Base-by-base conservation (phyloP, 1,140 invertebrate genomes). In the Aphis craccivora region DNA sequence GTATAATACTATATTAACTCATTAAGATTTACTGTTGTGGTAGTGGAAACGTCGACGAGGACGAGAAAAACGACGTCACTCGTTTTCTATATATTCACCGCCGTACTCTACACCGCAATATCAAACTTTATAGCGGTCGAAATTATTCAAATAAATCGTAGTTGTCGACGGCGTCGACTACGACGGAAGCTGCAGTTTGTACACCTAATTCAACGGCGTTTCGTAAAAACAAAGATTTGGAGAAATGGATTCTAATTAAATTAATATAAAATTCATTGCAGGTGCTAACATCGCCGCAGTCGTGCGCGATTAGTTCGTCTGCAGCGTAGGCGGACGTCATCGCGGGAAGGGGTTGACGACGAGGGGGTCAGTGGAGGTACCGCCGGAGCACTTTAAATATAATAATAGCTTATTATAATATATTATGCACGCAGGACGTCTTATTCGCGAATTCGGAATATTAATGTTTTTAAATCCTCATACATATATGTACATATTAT, bases 391-490 rank as follows among this genome's bases (percentile, higher is more conserved):
- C 30, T 76, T 76, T 18, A 76, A 11, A 20, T n/a, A n/a, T n/a
- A 76, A 76, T 76, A 76, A 76, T 76, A n/a, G 60, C 9, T 6
- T 76, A n/a, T 53, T 45, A 45, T 45, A 45, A 30, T 11, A n/a
- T 67, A n/a, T n/a, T 67, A 67, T 30, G 60, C 25, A 30, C 60
- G 30, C 30, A 76, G 60, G 30, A 14, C 84, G 25, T 86, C 86
- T n/a, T 83, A 83, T 83, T 37, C 76, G 76, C 86, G 45, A 87
- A 87, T 87, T 87, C 84, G 43, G 84, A 87, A 48, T 87, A 87
- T 87, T 87, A 87, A 87, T 87, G 84, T 87, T 87, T 87, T 45
- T 87, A 87, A 87, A 87, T 87, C 84, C 84, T 87, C 43, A 43
- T 87, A 53, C 45, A 88, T n/a, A 51, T 20, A 48, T 23, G 22